These are phyloP conservation scores for Homarus americanus DNA, from an alignment of 1,140 invertebrate species.

Conservation along the genomic window DNA sequence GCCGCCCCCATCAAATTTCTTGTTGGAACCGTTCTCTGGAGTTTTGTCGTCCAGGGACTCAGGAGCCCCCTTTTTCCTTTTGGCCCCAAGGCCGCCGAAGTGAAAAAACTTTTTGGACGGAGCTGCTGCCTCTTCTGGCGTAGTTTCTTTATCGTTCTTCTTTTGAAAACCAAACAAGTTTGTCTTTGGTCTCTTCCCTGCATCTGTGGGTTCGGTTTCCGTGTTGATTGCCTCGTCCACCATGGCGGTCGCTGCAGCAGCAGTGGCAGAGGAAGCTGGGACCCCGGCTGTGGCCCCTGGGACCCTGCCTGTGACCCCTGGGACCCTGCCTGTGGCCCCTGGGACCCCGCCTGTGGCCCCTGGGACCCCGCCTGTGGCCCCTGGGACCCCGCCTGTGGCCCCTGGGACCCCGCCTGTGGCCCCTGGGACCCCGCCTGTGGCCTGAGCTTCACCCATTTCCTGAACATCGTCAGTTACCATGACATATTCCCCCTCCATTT, in stretches of 20 bases:
- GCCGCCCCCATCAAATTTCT: conserved; percentile 33
- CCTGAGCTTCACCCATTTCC: neutral
- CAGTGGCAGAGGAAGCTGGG: neutral
- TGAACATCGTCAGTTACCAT: conserved; percentile 51
- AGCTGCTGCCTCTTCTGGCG: conserved; percentile 39
- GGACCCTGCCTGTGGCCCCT: neutral
- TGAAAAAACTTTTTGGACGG: conserved; percentile 64
- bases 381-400: neutral
- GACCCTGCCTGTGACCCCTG: neutral
- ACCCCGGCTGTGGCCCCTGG: neutral
- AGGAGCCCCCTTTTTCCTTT: conserved; percentile 65
- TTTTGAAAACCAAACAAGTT: conserved; percentile 50
- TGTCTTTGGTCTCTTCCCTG: conserved; percentile 36
- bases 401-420: neutral
- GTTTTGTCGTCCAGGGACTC: conserved; percentile 30
- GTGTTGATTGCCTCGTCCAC: conserved; percentile 58
- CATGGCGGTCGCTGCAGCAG: neutral
- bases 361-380: neutral
- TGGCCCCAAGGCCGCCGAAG: conserved; percentile 67
- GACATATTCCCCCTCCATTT: conserved; percentile 63
- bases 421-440: neutral
- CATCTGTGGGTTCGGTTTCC: neutral
- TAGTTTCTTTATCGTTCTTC: conserved; percentile 40
- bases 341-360: neutral
- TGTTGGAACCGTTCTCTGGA: neutral